phyloP scores from a whole-genome alignment of 2,113 vertebrate species.

The Baryphthengus martii region DNA sequence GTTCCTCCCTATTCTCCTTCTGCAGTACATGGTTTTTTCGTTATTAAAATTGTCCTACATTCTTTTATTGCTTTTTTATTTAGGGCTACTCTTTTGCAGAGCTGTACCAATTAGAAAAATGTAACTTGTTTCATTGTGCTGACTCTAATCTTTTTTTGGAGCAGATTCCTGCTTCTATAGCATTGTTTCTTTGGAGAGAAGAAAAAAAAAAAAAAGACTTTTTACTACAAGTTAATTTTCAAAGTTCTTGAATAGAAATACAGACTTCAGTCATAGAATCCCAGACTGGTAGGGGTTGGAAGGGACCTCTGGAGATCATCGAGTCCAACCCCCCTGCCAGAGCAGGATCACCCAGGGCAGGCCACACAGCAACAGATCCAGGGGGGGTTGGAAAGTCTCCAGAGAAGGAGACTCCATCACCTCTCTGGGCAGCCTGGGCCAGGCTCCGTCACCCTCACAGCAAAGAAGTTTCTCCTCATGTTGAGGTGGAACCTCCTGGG shows the following conservation, averaged over 20 bases:
- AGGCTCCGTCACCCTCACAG: too few relatives aligned
- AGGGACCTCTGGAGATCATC: not conserved
- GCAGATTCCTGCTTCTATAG: not conserved
- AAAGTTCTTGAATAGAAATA: not conserved
- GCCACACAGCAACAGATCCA: too few relatives aligned
- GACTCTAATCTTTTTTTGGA: not conserved
- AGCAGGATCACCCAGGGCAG: too few relatives aligned
- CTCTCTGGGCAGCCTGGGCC: too few relatives aligned
- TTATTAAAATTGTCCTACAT: not conserved
- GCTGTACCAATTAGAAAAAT: not conserved
- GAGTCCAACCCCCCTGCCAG: not conserved
- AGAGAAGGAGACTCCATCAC: too few relatives aligned
- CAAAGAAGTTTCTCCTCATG: too few relatives aligned
- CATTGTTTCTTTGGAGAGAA: not conserved
- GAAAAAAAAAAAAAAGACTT: not conserved
- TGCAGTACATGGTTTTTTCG: not conserved
- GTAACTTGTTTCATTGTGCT: not conserved
- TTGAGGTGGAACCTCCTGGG: too few relatives aligned
- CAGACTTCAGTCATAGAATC: too few relatives aligned
- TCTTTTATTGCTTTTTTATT: not conserved
- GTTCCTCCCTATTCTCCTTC: not conserved
- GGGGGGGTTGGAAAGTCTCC: too few relatives aligned
- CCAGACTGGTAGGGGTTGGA: not conserved
- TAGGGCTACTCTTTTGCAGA: not conserved
- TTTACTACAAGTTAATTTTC: not conserved